Conservation (phyloP, 2,888 invertebrate genomes). For the Micropterix aruncella region DNA sequence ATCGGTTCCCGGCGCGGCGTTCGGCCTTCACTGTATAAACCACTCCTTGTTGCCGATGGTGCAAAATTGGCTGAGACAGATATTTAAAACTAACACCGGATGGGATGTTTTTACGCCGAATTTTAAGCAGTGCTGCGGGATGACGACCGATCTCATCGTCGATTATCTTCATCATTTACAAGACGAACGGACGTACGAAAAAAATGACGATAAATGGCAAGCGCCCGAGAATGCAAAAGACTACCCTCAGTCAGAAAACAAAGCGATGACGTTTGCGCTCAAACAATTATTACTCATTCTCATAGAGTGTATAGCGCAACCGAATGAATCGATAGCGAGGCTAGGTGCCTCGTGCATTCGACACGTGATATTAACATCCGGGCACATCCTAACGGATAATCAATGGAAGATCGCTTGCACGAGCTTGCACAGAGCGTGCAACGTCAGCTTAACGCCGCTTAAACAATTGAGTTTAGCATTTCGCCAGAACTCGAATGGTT, state of each 20-base stretch:
- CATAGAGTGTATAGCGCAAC: constrained; percentile 82
- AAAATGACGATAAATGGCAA: constrained; percentile 20
- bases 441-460: constrained; percentile 75
- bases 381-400: constrained; percentile 61
- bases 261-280: constrained; percentile 57
- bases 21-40: constrained; percentile 85
- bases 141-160: constrained; percentile 83
- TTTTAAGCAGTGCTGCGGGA: constrained; percentile 89
- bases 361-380: constrained; percentile 72
- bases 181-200: constrained; percentile 25
- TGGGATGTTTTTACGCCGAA: constrained; percentile 73
- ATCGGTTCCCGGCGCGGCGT: constrained; percentile 72
- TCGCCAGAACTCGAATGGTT: constrained; percentile 82
- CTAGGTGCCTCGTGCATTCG: constrained; percentile 86
- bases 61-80: constrained; percentile 81
- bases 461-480: constrained; percentile 84
- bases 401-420: constrained; percentile 82
- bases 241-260: constrained; percentile 41
- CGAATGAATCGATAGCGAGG: constrained; percentile 79
- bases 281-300: constrained; percentile 75
- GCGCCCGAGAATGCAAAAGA: constrained; percentile 20
- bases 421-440: constrained; percentile 70
- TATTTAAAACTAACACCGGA: constrained; percentile 52
- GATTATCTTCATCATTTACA: constrained; percentile 43
- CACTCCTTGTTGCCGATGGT: constrained; percentile 83